A percentile compares a stretch with the other conserved stretches of the same genome.
phyloP scores from a whole-genome alignment of 2,888 invertebrate genomes.

The Eretmocerus hayati region DNA sequence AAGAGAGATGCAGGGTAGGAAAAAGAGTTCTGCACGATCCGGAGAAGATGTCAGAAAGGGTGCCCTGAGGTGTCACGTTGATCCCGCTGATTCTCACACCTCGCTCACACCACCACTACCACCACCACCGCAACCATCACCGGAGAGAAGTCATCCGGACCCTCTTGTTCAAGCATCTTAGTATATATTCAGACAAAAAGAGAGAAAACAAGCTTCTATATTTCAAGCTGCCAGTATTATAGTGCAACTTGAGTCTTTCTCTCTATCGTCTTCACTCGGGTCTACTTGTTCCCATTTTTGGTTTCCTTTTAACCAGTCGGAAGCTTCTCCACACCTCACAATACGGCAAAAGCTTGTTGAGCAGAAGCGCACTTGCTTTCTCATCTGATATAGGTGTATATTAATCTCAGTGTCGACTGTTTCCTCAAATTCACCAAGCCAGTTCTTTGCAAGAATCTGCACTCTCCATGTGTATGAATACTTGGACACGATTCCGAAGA shows the following conservation, averaged over 20 bases:
- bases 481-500: too few relatives aligned
- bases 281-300: constrained; percentile 46
- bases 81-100: constrained; percentile 45
- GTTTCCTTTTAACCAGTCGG: constrained; percentile 48
- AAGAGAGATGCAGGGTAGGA: constrained; percentile 25
- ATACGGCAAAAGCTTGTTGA: constrained; percentile 46
- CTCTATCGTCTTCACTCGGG: constrained; percentile 23
- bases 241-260: constrained; percentile 19
- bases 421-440: too few relatives aligned
- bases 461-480: too few relatives aligned
- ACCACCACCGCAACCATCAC: too few relatives aligned
- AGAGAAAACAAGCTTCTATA: too few relatives aligned
- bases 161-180: constrained; percentile 21
- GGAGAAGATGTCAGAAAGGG: constrained; percentile 37
- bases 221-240: constrained; percentile 11
- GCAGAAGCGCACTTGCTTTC: constrained; percentile 39
- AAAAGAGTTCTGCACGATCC: constrained; percentile 35
- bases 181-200: too few relatives aligned
- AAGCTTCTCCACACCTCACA: constrained; percentile 39
- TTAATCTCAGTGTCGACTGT: too few relatives aligned
- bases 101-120: too few relatives aligned
- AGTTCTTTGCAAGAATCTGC: too few relatives aligned
- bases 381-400: too few relatives aligned
- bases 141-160: constrained; percentile 26
- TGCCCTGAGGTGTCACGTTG: constrained; percentile 46